These are phyloP conservation scores for Nothobranchius furzeri DNA, from an alignment of 2,113 vertebrate genomes.

Conservation along the genomic window DNA sequence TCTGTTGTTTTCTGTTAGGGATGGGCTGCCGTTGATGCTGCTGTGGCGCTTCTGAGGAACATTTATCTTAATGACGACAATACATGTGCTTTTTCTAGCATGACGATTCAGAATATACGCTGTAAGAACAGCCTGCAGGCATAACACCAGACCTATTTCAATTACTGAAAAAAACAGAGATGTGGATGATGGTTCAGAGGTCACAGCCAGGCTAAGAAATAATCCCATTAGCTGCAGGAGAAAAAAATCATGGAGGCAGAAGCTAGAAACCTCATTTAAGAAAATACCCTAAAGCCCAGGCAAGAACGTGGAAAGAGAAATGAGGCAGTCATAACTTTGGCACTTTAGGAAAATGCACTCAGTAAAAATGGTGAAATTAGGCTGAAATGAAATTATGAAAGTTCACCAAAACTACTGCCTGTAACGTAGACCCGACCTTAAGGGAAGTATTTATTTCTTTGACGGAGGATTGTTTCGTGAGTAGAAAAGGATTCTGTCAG, in stretches of 20 bases:
- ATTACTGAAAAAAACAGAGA: constrained; percentile 13
- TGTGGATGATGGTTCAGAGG: constrained; percentile 27
- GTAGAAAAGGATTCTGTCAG: constrained; percentile 24
- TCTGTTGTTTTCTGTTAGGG: constrained; percentile 2
- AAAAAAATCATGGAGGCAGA: constrained; percentile 11
- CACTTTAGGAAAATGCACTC: constrained; percentile 19
- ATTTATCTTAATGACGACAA: constrained; percentile 13
- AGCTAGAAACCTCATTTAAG: constrained; percentile 19
- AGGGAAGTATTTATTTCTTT: neutral
- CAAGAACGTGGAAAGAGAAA: constrained; percentile 16
- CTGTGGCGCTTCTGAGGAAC: neutral
- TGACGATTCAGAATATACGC: neutral
- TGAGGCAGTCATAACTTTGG: constrained; percentile 18
- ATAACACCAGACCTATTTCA: constrained; percentile 19
- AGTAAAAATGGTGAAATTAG: constrained; percentile 23
- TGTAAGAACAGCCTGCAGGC: constrained; percentile 10
- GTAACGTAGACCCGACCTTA: neutral
- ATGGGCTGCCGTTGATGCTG: neutral
- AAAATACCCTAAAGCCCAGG: neutral
- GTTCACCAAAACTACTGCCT: constrained; percentile 2
- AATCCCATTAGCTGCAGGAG: constrained; percentile 31
- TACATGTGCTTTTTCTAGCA: constrained; percentile 5
- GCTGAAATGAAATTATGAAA: constrained; percentile 21
- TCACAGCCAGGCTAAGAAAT: constrained; percentile 21
- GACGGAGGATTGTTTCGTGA: constrained; percentile 7